Percentiles rank a stretch among this genome's conserved stretches.
Evolutionary conservation across 2,113 vertebrate species (phyloP).

Genomic region (Scytalopus superciliaris): DNA sequence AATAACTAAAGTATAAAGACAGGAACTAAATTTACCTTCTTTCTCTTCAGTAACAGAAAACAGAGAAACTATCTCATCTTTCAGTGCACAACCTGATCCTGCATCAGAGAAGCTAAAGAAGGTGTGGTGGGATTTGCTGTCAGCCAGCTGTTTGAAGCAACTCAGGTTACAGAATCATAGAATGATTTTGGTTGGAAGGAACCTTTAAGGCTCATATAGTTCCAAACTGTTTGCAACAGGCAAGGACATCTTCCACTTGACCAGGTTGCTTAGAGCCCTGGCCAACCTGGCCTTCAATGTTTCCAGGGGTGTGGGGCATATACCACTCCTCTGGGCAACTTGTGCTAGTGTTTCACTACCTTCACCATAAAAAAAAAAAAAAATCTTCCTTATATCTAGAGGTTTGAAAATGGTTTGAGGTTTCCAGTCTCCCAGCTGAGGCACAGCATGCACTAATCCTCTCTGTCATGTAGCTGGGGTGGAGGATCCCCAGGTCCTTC

Average conservation of each 20-base stretch:
- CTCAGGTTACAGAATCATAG: neutral
- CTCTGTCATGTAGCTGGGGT: neutral
- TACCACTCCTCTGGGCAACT: neutral
- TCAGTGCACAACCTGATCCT: neutral
- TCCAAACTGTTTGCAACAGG: accelerated
- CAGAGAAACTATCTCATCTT: neutral
- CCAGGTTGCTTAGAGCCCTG: neutral
- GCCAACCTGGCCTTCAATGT: neutral
- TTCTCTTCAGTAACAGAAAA: neutral
- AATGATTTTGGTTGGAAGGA: neutral
- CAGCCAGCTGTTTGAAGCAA: neutral
- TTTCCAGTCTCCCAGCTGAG: neutral
- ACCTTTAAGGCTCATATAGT: neutral
- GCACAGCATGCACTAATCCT: neutral
- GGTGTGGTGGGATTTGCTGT: neutral
- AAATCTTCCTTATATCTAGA: neutral
- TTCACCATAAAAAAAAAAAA: neutral
- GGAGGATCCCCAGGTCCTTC: neutral
- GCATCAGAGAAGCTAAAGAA: neutral
- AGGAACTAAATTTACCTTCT: neutral
- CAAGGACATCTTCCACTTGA: neutral
- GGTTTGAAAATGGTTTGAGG: neutral
- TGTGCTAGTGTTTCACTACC: neutral
- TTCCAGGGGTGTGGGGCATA: neutral
- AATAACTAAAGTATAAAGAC: neutral